These are phyloP conservation scores for Diaphora mendica DNA, from an alignment of 2,888 invertebrate genomes.

Conservation along the genomic window DNA sequence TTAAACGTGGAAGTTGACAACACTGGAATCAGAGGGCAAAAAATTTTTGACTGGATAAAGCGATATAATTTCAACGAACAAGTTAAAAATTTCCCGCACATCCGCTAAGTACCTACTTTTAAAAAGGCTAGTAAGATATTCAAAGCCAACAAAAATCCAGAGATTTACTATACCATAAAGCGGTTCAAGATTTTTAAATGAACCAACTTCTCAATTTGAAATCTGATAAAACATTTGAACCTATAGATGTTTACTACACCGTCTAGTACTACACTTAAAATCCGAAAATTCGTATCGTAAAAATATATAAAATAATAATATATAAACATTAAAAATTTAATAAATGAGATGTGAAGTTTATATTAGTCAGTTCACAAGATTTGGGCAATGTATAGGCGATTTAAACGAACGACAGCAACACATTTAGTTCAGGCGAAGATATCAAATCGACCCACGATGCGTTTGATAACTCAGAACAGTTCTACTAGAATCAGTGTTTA, in stretches of 20 bases:
- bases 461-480: not conserved
- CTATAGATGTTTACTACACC: too few relatives aligned
- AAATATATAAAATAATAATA: too few relatives aligned
- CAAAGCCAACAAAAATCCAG: not conserved
- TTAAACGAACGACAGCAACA: not conserved
- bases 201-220: not conserved
- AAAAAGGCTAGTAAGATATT: not conserved
- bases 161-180: not conserved
- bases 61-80: constrained; percentile 22
- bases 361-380: not conserved
- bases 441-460: not conserved
- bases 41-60: constrained; percentile 42
- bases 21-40: constrained; percentile 65
- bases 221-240: too few relatives aligned
- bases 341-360: not conserved
- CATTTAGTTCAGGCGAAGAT: not conserved
- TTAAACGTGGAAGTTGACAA: constrained; percentile 67
- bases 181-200: not conserved
- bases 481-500: not conserved
- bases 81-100: constrained; percentile 34
- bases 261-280: too few relatives aligned
- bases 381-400: not conserved
- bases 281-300: too few relatives aligned
- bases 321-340: not conserved
- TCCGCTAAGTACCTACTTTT: constrained; percentile 20